Evolutionary conservation across 2,797 vertebrate species (phyloP).

Genomic region (Anabacerthia variegaticeps): DNA sequence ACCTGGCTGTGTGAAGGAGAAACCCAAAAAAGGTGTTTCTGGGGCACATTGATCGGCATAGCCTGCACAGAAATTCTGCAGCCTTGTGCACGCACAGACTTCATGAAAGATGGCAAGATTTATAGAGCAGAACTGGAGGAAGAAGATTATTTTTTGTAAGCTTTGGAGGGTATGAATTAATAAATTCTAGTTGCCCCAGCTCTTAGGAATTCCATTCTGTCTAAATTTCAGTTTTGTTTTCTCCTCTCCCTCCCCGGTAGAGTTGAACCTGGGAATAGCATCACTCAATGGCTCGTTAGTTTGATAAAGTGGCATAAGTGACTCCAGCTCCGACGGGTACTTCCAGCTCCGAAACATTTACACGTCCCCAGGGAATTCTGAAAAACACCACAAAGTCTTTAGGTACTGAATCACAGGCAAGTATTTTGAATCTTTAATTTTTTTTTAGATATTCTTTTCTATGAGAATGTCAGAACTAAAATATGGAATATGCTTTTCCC

Average conservation of each 20-base stretch:
- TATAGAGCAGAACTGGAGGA: slow-evolving; percentile 43
- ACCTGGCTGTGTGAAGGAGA: not conserved
- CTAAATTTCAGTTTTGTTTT: slow-evolving; percentile 77
- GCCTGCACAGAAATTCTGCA: not conserved
- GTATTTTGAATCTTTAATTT: slow-evolving; percentile 76
- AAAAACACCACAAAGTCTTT: slow-evolving; percentile 75
- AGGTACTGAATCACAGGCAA: slow-evolving; percentile 77
- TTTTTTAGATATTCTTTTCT: slow-evolving; percentile 64
- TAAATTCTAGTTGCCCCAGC: slow-evolving; percentile 73
- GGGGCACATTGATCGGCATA: not conserved
- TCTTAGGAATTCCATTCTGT: slow-evolving; percentile 69
- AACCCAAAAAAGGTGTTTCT: not conserved
- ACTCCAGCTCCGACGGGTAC: slow-evolving; percentile 60
- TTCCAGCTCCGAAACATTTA: slow-evolving; percentile 73
- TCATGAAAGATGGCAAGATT: slow-evolving; percentile 43
- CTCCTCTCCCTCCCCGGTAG: slow-evolving; percentile 60
- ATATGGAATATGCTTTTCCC: slow-evolving; percentile 77
- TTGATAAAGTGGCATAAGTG: slow-evolving; percentile 80
- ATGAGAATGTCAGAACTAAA: slow-evolving; percentile 76
- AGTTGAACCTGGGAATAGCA: slow-evolving; percentile 72
- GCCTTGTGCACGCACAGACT: not conserved
- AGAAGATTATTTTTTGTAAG: slow-evolving; percentile 62
- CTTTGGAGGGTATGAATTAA: slow-evolving; percentile 64
- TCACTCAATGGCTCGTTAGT: slow-evolving; percentile 80
- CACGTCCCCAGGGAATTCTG: slow-evolving; percentile 72